Evolutionary conservation across 2,888 invertebrate genomes (phyloP).

Genomic region (Ormyrus pomaceus): DNA sequence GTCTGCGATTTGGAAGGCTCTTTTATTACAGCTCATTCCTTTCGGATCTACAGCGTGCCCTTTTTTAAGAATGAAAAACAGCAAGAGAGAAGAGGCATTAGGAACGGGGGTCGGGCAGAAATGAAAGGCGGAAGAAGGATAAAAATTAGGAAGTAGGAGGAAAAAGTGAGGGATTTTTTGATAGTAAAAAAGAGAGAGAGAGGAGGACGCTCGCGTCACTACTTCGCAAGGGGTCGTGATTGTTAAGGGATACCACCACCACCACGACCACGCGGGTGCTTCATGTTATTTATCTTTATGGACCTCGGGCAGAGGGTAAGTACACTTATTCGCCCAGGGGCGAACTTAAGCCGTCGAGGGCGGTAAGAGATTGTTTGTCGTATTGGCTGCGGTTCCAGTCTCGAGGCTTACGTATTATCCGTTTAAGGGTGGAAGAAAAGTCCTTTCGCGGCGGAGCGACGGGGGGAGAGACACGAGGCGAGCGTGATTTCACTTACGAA

Average conservation of each 20-base stretch:
- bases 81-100: not conserved
- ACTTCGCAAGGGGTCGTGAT: slow-evolving; percentile 42
- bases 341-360: slow-evolving; percentile 70
- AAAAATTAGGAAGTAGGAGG: not conserved
- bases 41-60: too few relatives aligned
- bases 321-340: slow-evolving; percentile 69
- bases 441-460: not conserved
- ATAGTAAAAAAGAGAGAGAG: slow-evolving; percentile 19
- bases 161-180: slow-evolving; percentile 22
- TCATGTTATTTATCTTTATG: slow-evolving; percentile 75
- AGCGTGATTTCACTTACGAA: slow-evolving; percentile 54
- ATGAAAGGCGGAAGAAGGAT: not conserved
- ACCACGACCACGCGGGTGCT: slow-evolving; percentile 58
- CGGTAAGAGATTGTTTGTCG: slow-evolving; percentile 74
- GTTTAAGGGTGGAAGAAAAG: slow-evolving; percentile 60
- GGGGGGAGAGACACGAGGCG: not conserved
- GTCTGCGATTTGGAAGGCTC: too few relatives aligned
- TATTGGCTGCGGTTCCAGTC: slow-evolving; percentile 71
- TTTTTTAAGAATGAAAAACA: not conserved
- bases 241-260: slow-evolving; percentile 60
- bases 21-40: too few relatives aligned
- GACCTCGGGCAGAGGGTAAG: slow-evolving; percentile 75
- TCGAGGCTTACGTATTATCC: slow-evolving; percentile 66
- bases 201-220: too few relatives aligned
- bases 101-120: not conserved